A percentile compares a stretch with the other conserved stretches of the same genome.
These are phyloP conservation scores for Acromyrmex charruanus DNA, from an alignment of 1,140 invertebrate species.

Conservation along the genomic window DNA sequence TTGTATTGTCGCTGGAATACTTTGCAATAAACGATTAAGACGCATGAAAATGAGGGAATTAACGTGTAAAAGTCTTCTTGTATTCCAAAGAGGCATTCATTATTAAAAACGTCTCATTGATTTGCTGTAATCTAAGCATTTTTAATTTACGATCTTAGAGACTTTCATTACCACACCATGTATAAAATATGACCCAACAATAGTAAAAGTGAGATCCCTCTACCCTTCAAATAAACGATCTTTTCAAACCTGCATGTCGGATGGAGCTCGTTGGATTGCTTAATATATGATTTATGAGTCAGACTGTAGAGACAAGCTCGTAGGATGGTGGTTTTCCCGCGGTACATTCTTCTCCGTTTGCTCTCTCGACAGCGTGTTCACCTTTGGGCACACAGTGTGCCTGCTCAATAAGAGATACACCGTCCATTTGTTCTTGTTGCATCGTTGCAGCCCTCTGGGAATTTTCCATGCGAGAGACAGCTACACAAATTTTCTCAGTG, in stretches of 20 bases:
- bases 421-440: slow-evolving; percentile 37
- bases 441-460: slow-evolving; percentile 5
- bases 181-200: slow-evolving; percentile 11
- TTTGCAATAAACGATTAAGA: background rate
- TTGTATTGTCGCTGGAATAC: background rate
- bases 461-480: slow-evolving; percentile 5
- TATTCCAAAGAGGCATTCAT: background rate
- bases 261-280: background rate
- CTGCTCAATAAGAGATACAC: slow-evolving; percentile 38
- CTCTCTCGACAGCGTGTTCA: background rate
- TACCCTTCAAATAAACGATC: background rate
- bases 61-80: background rate
- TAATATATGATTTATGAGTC: slow-evolving; percentile 49
- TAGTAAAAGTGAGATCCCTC: background rate
- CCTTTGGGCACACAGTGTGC: background rate
- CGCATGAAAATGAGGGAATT: background rate
- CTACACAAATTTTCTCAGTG: background rate
- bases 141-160: background rate
- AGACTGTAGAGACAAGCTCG: background rate
- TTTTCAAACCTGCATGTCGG: background rate
- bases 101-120: background rate
- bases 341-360: slow-evolving; percentile 21
- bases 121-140: background rate
- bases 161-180: background rate
- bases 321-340: background rate